phyloP scores from a whole-genome alignment of 2,797 vertebrate species.

The Aplochiton taeniatus region DNA sequence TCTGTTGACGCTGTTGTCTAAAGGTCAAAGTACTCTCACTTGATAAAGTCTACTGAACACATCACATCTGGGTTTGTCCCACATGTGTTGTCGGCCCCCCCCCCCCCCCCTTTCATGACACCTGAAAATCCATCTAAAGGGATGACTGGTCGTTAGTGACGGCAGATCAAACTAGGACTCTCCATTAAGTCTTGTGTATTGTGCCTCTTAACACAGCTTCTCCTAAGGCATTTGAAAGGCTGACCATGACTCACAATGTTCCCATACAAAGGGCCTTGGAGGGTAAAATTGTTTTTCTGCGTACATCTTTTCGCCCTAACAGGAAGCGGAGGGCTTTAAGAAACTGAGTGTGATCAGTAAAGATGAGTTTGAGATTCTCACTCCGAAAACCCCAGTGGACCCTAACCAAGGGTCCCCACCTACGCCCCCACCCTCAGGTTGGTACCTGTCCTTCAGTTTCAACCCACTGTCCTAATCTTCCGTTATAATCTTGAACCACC shows the following conservation, averaged over 20 bases:
- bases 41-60: slow-evolving; percentile 10
- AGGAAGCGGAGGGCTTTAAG: slow-evolving; percentile 91
- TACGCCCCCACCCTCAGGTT: slow-evolving; percentile 75
- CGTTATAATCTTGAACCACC: no score
- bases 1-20: slow-evolving; percentile 26
- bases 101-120: background rate
- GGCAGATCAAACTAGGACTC: no score
- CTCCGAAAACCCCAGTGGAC: slow-evolving; percentile 78
- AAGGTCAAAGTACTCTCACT: slow-evolving; percentile 49
- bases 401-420: slow-evolving; percentile 75
- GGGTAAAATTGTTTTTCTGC: slow-evolving; percentile 32
- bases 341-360: slow-evolving; percentile 89
- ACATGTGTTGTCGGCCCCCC: slow-evolving; percentile 12
- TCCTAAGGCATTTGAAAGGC: background rate
- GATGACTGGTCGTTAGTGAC: no score
- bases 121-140: background rate
- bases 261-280: no score
- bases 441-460: background rate
- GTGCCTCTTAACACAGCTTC: no score
- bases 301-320: slow-evolving; percentile 54
- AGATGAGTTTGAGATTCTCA: slow-evolving; percentile 86
- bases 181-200: no score
- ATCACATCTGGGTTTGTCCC: slow-evolving; percentile 59
- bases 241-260: no score
- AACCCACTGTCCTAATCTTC: background rate